Evolutionary conservation across 2,797 vertebrate genomes (phyloP), one percentile per base, ranked within the genome.

Genomic region (Gadopsis bispinosus): DNA sequence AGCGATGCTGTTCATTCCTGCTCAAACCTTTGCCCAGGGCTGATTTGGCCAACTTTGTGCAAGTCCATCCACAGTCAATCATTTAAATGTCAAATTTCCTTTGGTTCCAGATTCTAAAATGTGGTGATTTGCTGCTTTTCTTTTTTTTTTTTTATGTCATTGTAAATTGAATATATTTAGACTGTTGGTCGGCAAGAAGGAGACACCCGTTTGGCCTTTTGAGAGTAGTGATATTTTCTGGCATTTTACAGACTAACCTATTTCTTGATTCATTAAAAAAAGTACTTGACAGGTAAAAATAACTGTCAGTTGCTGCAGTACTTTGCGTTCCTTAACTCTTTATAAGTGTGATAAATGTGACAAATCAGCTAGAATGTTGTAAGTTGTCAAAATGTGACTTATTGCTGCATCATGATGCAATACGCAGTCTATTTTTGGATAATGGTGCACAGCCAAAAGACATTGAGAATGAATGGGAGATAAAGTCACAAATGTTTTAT

Each of bases 51-150:
- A 59, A 12, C 19, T 31, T 48, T 13, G 43, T 63, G 50, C 6
- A 2, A 39, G 5, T 41, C 33, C 65, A 54, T 43, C 14, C 29
- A n/a, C 22, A 31, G 29, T 50, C 20, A 39, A 1, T 53, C 16
- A 19, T 61, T 19, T 66, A 26, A 58, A 51, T 5, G 0, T 61
- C 13, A 61, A 64, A 68, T 59, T 47, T 11, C 29, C n/a, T 61
- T 3, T 68, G 51, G 4, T 61, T 76, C 51, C 31, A 41, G n/a
- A 20, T 55, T 61, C n/a, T 75, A 6, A 45, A 22, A 79, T 75
- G 58, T 71, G 16, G 26, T 31, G 14, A 47, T 64, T 58, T 68
- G 9, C 37, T 50, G 68, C 17, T 58, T 63, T 68, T 69, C 20
- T 79, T 58, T 64, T 7, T 26, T 64, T 7, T 26, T 26, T 65